Conservation (phyloP, 2,888 invertebrate species). For the Dynastes maya region DNA sequence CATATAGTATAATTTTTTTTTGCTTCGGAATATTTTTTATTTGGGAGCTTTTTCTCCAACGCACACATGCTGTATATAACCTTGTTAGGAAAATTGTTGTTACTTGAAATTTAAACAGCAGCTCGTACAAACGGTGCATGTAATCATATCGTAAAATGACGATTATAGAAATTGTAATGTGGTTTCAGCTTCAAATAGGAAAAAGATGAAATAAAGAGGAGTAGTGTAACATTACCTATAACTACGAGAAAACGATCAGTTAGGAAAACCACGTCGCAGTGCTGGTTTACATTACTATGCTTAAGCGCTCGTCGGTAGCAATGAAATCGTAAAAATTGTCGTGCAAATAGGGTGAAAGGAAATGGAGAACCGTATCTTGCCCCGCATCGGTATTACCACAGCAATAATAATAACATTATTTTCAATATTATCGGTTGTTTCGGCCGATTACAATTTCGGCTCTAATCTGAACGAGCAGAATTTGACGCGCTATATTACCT, state of each 20-base stretch:
- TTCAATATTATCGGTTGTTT: conserved; percentile 48
- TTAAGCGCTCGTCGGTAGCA: conserved; percentile 18
- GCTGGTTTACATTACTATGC: conserved; percentile 8
- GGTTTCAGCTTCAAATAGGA: no score
- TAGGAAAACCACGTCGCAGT: not conserved
- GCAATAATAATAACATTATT: conserved; percentile 47
- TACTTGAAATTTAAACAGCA: conserved; percentile 18
- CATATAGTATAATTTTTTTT: no score
- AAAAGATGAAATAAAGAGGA: conserved; percentile 11
- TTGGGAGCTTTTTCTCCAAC: no score
- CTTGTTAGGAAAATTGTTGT: not conserved
- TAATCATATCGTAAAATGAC: not conserved
- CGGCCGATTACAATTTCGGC: conserved; percentile 54
- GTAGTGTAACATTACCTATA: not conserved
- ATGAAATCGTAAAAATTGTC: conserved; percentile 40
- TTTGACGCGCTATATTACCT: conserved; percentile 58
- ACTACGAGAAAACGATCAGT: not conserved
- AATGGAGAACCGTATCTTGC: conserved; percentile 35
- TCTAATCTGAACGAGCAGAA: conserved; percentile 55
- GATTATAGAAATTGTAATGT: no score
- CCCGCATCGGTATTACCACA: conserved; percentile 41
- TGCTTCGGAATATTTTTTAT: no score
- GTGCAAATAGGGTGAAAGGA: conserved; percentile 28
- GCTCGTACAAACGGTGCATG: not conserved
- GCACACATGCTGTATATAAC: no score